A percentile compares a stretch with the other conserved stretches of the same genome.
Evolutionary conservation across 1,140 invertebrate genomes (phyloP).

Genomic region (Anastrepha ludens): DNA sequence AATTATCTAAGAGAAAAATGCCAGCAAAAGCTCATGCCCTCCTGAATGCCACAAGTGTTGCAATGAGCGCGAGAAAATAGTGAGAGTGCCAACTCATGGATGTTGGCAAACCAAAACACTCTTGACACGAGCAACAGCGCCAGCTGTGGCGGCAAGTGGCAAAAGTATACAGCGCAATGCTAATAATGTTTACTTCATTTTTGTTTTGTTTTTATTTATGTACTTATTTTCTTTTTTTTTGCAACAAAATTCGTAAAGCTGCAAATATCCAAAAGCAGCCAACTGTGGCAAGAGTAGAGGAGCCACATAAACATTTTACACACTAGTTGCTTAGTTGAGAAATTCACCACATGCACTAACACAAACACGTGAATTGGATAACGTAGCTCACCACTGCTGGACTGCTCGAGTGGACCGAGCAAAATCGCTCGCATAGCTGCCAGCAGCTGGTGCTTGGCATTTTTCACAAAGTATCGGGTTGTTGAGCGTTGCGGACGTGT

Average conservation of each 20-base stretch:
- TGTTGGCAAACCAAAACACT: neutral
- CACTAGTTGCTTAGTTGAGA: slow-evolving; percentile 41
- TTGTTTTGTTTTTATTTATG: neutral
- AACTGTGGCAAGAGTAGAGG: neutral
- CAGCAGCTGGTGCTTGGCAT: slow-evolving; percentile 28
- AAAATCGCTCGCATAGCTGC: neutral
- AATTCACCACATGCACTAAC: slow-evolving; percentile 48
- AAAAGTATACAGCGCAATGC: neutral
- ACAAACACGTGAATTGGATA: neutral
- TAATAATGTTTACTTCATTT: neutral
- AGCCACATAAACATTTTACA: neutral
- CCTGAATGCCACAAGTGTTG: neutral
- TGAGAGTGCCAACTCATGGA: neutral
- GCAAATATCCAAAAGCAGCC: neutral
- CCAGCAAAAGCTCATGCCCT: neutral
- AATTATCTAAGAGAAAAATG: neutral
- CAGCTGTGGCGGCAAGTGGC: neutral
- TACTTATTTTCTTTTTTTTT: neutral
- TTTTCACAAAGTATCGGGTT: slow-evolving; percentile 59
- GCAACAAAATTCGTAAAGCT: neutral
- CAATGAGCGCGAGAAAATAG: neutral
- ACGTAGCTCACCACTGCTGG: neutral
- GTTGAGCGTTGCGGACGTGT: slow-evolving; percentile 57
- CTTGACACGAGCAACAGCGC: neutral
- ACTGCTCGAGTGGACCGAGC: neutral